Conservation (phyloP, 2,113 vertebrate genomes). For the Syngnathus typhle region DNA sequence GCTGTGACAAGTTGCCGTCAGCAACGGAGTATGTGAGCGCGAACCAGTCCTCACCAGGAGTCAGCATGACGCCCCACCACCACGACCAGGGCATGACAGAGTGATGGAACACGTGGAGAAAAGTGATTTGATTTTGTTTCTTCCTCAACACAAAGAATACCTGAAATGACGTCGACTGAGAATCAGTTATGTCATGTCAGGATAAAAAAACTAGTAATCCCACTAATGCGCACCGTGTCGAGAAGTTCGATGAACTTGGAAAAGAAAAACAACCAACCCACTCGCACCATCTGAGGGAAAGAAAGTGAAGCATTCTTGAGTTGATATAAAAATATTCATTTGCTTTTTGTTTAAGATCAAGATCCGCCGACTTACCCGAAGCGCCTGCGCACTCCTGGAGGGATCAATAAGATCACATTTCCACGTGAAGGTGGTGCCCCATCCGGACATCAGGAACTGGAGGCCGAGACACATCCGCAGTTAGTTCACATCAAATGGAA, state of each 20-base stretch:
- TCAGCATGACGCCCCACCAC: conserved; percentile 93
- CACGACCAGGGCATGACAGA: conserved; percentile 95
- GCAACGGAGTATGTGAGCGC: background rate
- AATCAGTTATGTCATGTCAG: background rate
- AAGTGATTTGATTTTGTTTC: conserved; percentile 94
- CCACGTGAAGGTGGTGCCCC: conserved; percentile 89
- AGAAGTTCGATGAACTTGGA: conserved; percentile 91
- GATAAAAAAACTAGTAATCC: background rate
- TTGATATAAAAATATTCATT: too few species aligned
- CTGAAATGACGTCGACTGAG: conserved; percentile 55
- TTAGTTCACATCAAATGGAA: background rate
- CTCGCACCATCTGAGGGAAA: conserved; percentile 81
- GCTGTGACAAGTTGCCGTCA: background rate
- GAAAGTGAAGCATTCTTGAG: background rate
- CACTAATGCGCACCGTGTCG: conserved; percentile 81
- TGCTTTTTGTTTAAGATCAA: background rate
- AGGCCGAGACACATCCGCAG: background rate
- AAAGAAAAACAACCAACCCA: conserved; percentile 86
- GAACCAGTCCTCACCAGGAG: conserved; percentile 77
- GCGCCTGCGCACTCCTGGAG: conserved; percentile 75
- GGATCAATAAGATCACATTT: conserved; percentile 85
- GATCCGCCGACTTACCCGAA: conserved; percentile 75
- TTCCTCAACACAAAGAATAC: conserved; percentile 93
- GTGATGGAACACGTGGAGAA: conserved; percentile 95
- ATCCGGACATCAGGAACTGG: conserved; percentile 92